phyloP scores from a whole-genome alignment of 23 tunicate genomes.

The Corella eumyota region DNA sequence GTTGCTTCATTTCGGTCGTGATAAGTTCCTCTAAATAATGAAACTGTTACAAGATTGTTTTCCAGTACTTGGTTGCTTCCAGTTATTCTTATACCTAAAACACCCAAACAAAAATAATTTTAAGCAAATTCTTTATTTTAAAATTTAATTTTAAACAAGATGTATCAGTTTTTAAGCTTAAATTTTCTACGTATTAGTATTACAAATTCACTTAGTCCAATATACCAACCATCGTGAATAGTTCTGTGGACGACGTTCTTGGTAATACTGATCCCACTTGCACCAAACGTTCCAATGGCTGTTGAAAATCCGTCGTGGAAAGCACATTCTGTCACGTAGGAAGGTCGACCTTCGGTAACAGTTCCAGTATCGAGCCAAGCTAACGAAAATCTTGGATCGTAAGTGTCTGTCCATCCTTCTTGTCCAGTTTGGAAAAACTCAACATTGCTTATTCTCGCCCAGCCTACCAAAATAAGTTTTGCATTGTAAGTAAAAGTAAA shows the following conservation, averaged over 20 bases:
- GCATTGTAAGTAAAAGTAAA: too few species aligned
- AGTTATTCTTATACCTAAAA: conserved; percentile 58
- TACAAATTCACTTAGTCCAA: too few species aligned
- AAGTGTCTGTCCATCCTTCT: conserved; percentile 81
- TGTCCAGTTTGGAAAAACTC: conserved; percentile 85
- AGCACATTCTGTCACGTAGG: conserved; percentile 24
- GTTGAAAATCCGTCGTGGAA: conserved; percentile 80
- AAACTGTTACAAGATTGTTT: conserved; percentile 31
- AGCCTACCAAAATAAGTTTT: conserved; percentile 72
- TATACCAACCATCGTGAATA: conserved; percentile 91
- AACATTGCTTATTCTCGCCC: conserved; percentile 69
- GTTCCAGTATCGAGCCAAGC: conserved; percentile 61
- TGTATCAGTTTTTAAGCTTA: too few species aligned
- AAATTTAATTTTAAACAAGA: too few species aligned
- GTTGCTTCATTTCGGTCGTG: conserved; percentile 30
- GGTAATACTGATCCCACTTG: conserved; percentile 27
- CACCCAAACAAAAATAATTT: too few species aligned
- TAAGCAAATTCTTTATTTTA: too few species aligned
- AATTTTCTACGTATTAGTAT: too few species aligned
- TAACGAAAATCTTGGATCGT: conserved; percentile 72
- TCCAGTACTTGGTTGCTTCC: conserved; percentile 26
- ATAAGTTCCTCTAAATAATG: conserved; percentile 51
- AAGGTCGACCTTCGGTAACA: conserved; percentile 22
- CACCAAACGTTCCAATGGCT: conserved; percentile 78
- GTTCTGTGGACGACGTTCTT: conserved; percentile 66